These are phyloP conservation scores for Epicampocera succincta DNA, from an alignment of 2,888 invertebrate genomes.

Conservation along the genomic window DNA sequence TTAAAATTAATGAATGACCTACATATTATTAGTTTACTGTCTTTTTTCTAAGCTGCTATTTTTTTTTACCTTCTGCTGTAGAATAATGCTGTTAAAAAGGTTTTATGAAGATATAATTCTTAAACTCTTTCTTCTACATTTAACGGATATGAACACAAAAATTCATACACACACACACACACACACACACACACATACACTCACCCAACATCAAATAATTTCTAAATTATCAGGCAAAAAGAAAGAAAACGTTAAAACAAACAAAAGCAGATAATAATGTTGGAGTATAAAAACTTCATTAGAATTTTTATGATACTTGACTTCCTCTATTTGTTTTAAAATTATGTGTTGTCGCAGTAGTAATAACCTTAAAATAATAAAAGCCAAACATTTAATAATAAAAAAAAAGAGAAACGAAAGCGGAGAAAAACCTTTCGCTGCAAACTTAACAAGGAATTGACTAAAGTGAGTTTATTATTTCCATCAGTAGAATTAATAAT, in stretches of 20 bases:
- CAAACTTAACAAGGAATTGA: constrained; percentile 27
- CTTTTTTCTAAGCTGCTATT: not conserved
- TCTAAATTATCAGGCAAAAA: constrained; percentile 50
- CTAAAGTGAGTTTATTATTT: constrained; percentile 48
- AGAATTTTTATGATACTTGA: constrained; percentile 67
- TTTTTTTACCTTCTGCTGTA: constrained; percentile 23
- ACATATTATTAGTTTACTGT: no score
- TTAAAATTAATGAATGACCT: no score
- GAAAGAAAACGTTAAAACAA: not conserved
- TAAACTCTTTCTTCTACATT: constrained; percentile 45
- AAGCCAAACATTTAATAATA: constrained; percentile 10
- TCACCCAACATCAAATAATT: constrained; percentile 31
- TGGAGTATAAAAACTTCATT: constrained; percentile 63
- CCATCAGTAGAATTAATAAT: constrained; percentile 51
- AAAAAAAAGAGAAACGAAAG: not conserved
- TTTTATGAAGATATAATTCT: constrained; percentile 56
- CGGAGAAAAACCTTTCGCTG: constrained; percentile 8
- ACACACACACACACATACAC: constrained; percentile 37
- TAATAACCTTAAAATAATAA: constrained; percentile 61
- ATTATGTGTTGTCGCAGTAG: constrained; percentile 69
- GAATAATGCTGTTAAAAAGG: constrained; percentile 7
- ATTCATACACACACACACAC: constrained; percentile 23
- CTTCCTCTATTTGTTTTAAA: constrained; percentile 67
- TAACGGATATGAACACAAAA: constrained; percentile 9
- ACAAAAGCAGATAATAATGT: constrained; percentile 42